Base-by-base conservation (phyloP, 2,797 vertebrate species). In the Varecia variegata region DNA sequence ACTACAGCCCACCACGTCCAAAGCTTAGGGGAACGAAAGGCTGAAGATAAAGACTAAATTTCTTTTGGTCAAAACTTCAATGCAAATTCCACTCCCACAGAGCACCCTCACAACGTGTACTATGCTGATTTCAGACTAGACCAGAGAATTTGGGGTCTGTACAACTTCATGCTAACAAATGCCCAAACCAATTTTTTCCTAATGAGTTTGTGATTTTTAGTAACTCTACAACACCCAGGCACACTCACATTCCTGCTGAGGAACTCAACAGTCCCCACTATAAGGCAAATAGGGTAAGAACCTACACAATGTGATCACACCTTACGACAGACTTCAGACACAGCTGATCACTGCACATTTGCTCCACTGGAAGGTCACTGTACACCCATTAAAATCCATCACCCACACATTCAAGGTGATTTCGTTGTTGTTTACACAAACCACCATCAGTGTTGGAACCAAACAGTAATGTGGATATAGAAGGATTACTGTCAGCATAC, bases 1-100 rank as follows among this genome's bases (percentile, higher is more conserved):
- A 71, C 86, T 52, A 27, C 18, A 74, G 80, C 79, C 93, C 17
- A 45, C 27, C 23, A 4, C 58, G 21, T 35, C 74, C 18, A 27
- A 82, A 76, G 18, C 17, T 77, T 32, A 30, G 27, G 4, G 38
- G 65, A 71, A n/a, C 13, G 45, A 85, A 83, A 91, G 62, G 23
- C 56, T 35, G 8, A 73, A 74, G 47, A 47, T 40, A 7, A 73
- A 74, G 47, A 56, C 20, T 87, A 30, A 18, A 74, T 77, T 71
- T 82, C 77, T 73, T 77, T 60, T 40, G 77, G 62, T 86, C 50
- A 89, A 93, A 95, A 91, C 50, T 71, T 40, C 38, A 88, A 25
- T 35, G 27, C 56, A 40, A 62, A 88, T 65, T 81, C 76, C 38
- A 68, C 7, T 67, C 40, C 11, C 21, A 38, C 3, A 30, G 20